Evolutionary conservation across 2,113 vertebrate species (phyloP).

Genomic region (Notiomystis cincta): DNA sequence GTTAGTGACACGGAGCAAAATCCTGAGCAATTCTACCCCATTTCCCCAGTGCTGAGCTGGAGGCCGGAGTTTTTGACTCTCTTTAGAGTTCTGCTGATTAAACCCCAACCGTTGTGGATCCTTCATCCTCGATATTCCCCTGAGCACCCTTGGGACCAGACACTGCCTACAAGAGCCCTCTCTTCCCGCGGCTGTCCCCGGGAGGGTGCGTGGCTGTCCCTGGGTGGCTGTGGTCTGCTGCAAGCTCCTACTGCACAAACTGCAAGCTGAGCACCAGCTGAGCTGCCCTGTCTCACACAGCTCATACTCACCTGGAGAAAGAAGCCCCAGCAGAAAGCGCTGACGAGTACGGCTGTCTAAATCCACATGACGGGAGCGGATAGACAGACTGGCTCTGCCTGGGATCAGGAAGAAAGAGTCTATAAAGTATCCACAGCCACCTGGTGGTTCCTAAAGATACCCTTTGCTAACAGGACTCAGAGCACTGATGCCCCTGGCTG

Average conservation of each 20-base stretch:
- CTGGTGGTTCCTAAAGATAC: constrained; percentile 24
- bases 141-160: background rate
- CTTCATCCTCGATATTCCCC: background rate
- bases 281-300: constrained; percentile 61
- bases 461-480: background rate
- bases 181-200: background rate
- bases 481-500: background rate
- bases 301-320: constrained; percentile 92
- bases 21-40: background rate
- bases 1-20: background rate
- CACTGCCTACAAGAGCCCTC: background rate
- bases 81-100: background rate
- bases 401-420: constrained; percentile 81
- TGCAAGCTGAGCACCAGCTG: constrained; percentile 67
- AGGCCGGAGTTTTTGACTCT: background rate
- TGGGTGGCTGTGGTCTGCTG: background rate
- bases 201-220: background rate
- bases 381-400: constrained; percentile 98
- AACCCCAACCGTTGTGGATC: background rate
- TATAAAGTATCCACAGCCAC: constrained; percentile 62
- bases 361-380: constrained; percentile 96
- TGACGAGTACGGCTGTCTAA: constrained; percentile 91
- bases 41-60: background rate
- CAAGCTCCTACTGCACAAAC: constrained; percentile 68
- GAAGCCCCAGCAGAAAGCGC: constrained; percentile 88